Evolutionary conservation across 35 echinoderm and acorn worm species (phyloP).

Genomic region (Eucidaris tribuloides): DNA sequence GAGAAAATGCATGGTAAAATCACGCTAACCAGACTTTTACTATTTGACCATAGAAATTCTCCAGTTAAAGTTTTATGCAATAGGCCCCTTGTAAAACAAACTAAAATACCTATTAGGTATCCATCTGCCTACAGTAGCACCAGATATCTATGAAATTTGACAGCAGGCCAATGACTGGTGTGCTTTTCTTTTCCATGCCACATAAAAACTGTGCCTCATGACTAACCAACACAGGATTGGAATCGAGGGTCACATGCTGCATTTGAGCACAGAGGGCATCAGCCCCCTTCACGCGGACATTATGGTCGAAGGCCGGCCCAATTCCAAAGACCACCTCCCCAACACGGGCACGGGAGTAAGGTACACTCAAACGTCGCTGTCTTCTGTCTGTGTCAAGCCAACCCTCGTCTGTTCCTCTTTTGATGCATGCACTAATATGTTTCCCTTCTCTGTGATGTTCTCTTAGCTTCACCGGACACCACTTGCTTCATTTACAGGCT

Average conservation of each 20-base stretch:
- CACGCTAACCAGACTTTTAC: too few species aligned
- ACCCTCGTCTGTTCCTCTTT: slow-evolving; percentile 4
- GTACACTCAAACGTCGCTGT: not conserved
- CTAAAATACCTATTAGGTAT: not conserved
- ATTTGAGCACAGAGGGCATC: slow-evolving; percentile 76
- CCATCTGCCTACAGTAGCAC: not conserved
- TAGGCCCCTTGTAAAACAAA: not conserved
- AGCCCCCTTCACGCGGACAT: slow-evolving; percentile 70
- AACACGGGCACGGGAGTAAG: slow-evolving; percentile 19
- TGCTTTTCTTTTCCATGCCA: not conserved
- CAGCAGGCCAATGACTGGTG: not conserved
- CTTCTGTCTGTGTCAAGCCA: not conserved
- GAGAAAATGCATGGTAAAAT: too few species aligned
- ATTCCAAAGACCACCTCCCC: slow-evolving; percentile 67
- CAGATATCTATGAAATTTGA: not conserved
- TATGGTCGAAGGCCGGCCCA: slow-evolving; percentile 74
- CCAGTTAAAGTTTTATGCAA: not conserved
- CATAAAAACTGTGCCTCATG: not conserved
- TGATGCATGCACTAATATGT: not conserved
- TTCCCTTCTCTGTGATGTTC: not conserved
- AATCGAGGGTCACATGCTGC: slow-evolving; percentile 70
- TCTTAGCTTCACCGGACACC: not conserved
- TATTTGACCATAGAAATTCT: not conserved
- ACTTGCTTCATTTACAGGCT: not conserved
- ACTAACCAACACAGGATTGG: slow-evolving; percentile 56